These are phyloP conservation scores for Chlorospingus flavigularis DNA, from an alignment of 2,797 vertebrate species.

Conservation along the genomic window DNA sequence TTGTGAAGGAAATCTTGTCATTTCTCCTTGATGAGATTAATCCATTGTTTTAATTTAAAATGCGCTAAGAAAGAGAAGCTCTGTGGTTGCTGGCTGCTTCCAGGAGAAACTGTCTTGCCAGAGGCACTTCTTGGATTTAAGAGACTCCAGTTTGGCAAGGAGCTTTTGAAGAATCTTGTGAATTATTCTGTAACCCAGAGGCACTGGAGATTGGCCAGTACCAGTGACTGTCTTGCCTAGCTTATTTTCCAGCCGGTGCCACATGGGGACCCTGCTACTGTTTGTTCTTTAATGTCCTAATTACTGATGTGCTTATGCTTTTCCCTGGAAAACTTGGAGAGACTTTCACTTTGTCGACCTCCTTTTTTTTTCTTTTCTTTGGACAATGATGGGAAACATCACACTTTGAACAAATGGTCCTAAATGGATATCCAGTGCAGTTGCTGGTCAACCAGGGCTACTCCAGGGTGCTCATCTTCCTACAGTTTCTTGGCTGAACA, in stretches of 20 bases:
- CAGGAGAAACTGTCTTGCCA: background rate
- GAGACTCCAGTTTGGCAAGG: background rate
- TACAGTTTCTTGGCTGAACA: background rate
- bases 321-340: background rate
- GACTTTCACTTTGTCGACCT: background rate
- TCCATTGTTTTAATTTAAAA: background rate
- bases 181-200: background rate
- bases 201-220: background rate
- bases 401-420: background rate
- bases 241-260: background rate
- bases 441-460: background rate
- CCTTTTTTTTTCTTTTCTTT: background rate
- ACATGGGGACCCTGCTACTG: background rate
- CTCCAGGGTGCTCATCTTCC: background rate
- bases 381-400: background rate
- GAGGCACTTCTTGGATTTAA: background rate
- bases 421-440: background rate
- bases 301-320: background rate
- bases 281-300: background rate
- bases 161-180: background rate
- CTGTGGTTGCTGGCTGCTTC: background rate
- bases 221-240: background rate
- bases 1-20: background rate
- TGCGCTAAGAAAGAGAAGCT: background rate
- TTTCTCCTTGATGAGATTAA: background rate